phyloP scores from a whole-genome alignment of 1,140 invertebrate species.

The Leptoteleia sp. region DNA sequence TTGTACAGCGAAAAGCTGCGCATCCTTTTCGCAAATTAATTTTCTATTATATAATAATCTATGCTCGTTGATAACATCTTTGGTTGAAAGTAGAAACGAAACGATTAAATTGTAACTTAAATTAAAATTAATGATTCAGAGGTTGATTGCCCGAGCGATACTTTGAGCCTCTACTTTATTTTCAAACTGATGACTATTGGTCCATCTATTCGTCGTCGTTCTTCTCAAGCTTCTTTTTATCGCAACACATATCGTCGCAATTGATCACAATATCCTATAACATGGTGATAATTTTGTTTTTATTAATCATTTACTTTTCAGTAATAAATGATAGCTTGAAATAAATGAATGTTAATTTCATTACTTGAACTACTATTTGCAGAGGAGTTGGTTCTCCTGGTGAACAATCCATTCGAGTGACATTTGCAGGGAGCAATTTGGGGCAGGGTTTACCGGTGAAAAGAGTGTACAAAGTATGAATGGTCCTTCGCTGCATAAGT shows the following conservation, averaged over 20 bases:
- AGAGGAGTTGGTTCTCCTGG: constrained; percentile 78
- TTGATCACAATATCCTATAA: constrained; percentile 62
- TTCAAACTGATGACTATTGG: constrained; percentile 37
- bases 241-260: constrained; percentile 40
- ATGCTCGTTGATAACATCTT: constrained; percentile 70
- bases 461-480: constrained; percentile 79
- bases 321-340: too few relatives aligned
- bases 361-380: constrained; percentile 80
- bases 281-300: background rate
- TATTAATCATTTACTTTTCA: too few relatives aligned
- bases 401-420: constrained; percentile 73
- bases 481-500: constrained; percentile 78
- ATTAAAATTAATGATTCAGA: constrained; percentile 20
- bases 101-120: constrained; percentile 64
- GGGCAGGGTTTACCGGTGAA: constrained; percentile 80
- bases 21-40: constrained; percentile 16
- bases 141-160: constrained; percentile 20
- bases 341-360: background rate
- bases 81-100: constrained; percentile 72
- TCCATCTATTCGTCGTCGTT: constrained; percentile 33
- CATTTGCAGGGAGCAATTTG: constrained; percentile 74
- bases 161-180: constrained; percentile 37
- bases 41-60: constrained; percentile 18
- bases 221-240: constrained; percentile 52
- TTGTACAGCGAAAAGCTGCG: constrained; percentile 45